Evolutionary conservation across 2,888 invertebrate genomes (phyloP).

Genomic region (Morpho deidamia): DNA sequence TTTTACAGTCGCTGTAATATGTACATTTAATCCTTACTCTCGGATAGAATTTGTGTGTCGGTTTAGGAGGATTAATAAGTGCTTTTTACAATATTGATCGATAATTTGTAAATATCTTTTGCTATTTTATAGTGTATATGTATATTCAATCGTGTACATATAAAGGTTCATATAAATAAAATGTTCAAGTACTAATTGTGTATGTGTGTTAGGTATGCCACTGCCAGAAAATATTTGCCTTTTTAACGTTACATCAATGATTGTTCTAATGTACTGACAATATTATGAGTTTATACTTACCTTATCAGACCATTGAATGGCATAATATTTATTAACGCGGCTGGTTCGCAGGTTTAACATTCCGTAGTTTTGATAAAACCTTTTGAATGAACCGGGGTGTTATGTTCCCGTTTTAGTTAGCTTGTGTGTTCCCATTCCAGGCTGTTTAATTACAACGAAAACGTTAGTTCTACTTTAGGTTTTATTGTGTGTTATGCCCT

Average conservation of each 20-base stretch:
- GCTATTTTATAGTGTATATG: conserved; percentile 62
- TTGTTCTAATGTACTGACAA: conserved; percentile 26
- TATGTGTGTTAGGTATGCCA: conserved; percentile 67
- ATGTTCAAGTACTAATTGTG: conserved; percentile 66
- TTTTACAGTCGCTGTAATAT: conserved; percentile 20
- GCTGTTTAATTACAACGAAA: conserved; percentile 75
- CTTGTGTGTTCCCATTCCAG: conserved; percentile 52
- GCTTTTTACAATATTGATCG: conserved; percentile 62
- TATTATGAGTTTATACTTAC: conserved; percentile 23
- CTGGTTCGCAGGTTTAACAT: too few relatives aligned
- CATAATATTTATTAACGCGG: conserved; percentile 11
- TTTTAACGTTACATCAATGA: conserved; percentile 30
- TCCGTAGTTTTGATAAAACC: too few relatives aligned
- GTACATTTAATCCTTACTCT: conserved; percentile 27
- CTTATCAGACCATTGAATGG: conserved; percentile 23
- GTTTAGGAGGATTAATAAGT: conserved; percentile 53
- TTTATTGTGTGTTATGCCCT: conserved; percentile 26
- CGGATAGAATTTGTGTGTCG: conserved; percentile 40
- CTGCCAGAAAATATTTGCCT: conserved; percentile 56
- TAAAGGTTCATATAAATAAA: conserved; percentile 47
- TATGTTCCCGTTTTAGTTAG: conserved; percentile 29
- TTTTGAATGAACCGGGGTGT: background rate
- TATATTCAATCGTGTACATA: conserved; percentile 54
- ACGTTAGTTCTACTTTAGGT: conserved; percentile 45
- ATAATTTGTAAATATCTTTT: conserved; percentile 72